Evolutionary conservation across 2,888 invertebrate genomes (phyloP).

Genomic region (Tanytarsus gracilentus): DNA sequence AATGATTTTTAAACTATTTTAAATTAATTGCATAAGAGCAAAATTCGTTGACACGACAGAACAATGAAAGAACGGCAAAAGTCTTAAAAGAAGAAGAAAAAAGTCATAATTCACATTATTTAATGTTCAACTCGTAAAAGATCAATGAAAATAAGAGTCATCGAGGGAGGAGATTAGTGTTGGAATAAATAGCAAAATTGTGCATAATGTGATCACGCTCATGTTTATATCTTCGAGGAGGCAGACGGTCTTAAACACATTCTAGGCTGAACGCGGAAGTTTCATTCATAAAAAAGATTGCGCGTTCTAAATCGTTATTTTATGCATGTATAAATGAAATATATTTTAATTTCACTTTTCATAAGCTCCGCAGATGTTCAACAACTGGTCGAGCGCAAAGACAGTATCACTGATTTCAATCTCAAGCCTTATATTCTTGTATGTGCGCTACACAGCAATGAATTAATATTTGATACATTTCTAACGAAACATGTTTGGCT

Average conservation of each 20-base stretch:
- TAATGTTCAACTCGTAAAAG: constrained; percentile 21
- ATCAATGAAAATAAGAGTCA: constrained; percentile 23
- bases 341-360: too few relatives aligned
- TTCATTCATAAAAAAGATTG: constrained; percentile 1
- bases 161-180: constrained; percentile 1
- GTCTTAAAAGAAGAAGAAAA: constrained; percentile 3
- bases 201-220: constrained; percentile 25
- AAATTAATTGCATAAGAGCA: too few relatives aligned
- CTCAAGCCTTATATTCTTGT: too few relatives aligned
- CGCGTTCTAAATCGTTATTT: not conserved
- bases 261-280: constrained; percentile 1
- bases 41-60: too few relatives aligned
- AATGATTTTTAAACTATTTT: too few relatives aligned
- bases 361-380: too few relatives aligned
- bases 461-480: constrained; percentile 21
- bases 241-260: not conserved
- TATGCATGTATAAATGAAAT: constrained; percentile 22
- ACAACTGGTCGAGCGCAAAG: too few relatives aligned
- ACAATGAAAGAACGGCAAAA: constrained; percentile 3
- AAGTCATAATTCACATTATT: constrained; percentile 17
- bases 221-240: not conserved
- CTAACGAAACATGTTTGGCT: constrained; percentile 9
- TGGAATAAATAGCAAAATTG: constrained; percentile 25
- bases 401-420: constrained; percentile 28
- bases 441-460: constrained; percentile 24